These are phyloP conservation scores for Myopa tessellatipennis DNA, from an alignment of 2,888 invertebrate genomes.

Conservation along the genomic window DNA sequence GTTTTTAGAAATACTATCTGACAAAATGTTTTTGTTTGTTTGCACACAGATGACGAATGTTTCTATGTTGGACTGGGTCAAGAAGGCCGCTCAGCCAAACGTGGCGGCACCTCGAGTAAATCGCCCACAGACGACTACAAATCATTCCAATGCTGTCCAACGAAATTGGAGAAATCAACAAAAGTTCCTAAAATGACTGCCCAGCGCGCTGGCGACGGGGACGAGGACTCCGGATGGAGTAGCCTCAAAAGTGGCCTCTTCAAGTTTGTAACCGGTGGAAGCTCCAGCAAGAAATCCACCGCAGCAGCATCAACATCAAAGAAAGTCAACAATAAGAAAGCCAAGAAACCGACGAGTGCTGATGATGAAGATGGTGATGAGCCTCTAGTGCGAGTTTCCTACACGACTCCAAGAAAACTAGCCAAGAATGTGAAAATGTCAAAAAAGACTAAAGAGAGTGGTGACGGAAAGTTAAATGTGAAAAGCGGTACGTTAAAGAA, in stretches of 20 bases:
- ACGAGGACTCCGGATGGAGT: constrained; percentile 43
- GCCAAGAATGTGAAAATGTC: constrained; percentile 47
- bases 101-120: constrained; percentile 61
- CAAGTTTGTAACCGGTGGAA: constrained; percentile 53
- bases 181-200: constrained; percentile 82
- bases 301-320: constrained; percentile 46
- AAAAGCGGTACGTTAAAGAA: constrained; percentile 82
- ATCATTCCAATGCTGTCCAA: constrained; percentile 94
- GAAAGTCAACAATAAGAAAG: constrained; percentile 47
- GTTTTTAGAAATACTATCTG: constrained; percentile 68
- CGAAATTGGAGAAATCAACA: constrained; percentile 81
- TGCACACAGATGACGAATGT: constrained; percentile 91
- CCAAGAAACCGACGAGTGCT: constrained; percentile 44
- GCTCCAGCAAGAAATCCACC: constrained; percentile 44
- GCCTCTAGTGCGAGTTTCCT: constrained; percentile 64
- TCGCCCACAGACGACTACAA: constrained; percentile 76
- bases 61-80: constrained; percentile 96
- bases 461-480: constrained; percentile 65
- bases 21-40: constrained; percentile 84
- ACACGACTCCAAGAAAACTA: constrained; percentile 59
- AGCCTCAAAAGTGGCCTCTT: constrained; percentile 56
- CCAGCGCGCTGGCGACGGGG: constrained; percentile 65
- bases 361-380: constrained; percentile 54
- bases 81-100: constrained; percentile 70
- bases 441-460: constrained; percentile 68